These are phyloP conservation scores for Uromys caudimaculatus DNA, from an alignment of 2,797 vertebrate species.

Conservation along the genomic window DNA sequence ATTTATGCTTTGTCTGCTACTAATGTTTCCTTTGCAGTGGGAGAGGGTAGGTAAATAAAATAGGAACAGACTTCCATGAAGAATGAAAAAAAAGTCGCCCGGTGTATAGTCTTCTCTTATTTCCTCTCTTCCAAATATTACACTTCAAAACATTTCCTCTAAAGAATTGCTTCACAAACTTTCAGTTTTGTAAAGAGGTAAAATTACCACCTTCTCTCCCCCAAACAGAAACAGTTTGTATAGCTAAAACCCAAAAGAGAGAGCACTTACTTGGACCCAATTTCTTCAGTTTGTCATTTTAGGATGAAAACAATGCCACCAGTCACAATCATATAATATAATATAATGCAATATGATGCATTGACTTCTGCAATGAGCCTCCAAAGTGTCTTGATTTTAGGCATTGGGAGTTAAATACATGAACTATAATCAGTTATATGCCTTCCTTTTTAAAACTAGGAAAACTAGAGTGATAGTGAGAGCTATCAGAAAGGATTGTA, in stretches of 20 bases:
- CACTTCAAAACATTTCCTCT: neutral
- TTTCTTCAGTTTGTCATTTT: slow-evolving; percentile 27
- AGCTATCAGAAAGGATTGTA: neutral
- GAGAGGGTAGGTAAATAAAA: slow-evolving; percentile 39
- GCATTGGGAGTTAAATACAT: neutral
- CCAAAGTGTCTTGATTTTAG: neutral
- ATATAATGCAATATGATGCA: neutral
- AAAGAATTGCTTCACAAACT: slow-evolving; percentile 10
- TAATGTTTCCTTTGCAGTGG: slow-evolving; percentile 21
- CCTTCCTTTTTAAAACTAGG: slow-evolving; percentile 13
- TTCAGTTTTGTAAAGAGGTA: slow-evolving; percentile 51
- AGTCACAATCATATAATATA: neutral
- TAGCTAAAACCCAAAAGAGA: neutral
- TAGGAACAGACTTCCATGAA: slow-evolving; percentile 22
- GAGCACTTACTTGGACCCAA: neutral
- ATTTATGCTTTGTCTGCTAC: neutral
- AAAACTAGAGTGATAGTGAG: slow-evolving; percentile 1
- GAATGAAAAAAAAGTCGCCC: slow-evolving; percentile 38
- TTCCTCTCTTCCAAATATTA: neutral
- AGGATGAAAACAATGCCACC: neutral
- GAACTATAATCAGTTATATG: neutral
- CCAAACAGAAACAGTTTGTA: neutral
- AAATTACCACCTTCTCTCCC: neutral
- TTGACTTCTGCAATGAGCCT: slow-evolving; percentile 38
- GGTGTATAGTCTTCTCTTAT: neutral